These are phyloP conservation scores for Anabas testudineus DNA, from an alignment of 2,797 vertebrate species.

Conservation along the genomic window DNA sequence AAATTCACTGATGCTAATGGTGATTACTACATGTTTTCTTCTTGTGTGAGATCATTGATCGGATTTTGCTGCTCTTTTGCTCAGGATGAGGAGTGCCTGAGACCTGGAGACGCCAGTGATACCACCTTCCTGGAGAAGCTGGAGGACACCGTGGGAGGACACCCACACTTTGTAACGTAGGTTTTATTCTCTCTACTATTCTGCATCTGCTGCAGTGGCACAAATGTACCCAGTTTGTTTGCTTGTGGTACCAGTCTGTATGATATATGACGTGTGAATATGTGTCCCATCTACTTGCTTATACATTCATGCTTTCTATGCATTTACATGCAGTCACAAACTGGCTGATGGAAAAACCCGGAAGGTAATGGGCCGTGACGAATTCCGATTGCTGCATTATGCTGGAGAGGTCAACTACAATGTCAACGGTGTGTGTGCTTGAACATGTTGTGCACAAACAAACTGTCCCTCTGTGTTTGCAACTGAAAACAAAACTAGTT, in stretches of 20 bases:
- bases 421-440: constrained; percentile 81
- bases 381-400: constrained; percentile 95
- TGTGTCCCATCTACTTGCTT: neutral
- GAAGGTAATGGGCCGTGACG: constrained; percentile 93
- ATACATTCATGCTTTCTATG: neutral
- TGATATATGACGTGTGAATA: neutral
- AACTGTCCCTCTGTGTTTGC: neutral
- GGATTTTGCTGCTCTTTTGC: neutral
- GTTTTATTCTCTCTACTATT: constrained; percentile 74
- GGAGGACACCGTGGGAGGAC: constrained; percentile 93
- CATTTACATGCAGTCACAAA: constrained; percentile 89
- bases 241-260: neutral
- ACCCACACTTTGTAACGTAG: constrained; percentile 97
- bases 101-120: constrained; percentile 96
- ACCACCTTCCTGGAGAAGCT: constrained; percentile 96
- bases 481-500: neutral
- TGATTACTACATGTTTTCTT: neutral
- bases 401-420: constrained; percentile 99
- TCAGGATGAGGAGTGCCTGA: constrained; percentile 97
- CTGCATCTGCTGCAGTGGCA: neutral
- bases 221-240: neutral
- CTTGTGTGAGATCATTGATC: neutral
- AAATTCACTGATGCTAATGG: too few species aligned
- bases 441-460: neutral
- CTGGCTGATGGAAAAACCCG: constrained; percentile 94